Base-by-base conservation (phyloP, 2,888 invertebrate species). In the Acholoe squamosa region DNA sequence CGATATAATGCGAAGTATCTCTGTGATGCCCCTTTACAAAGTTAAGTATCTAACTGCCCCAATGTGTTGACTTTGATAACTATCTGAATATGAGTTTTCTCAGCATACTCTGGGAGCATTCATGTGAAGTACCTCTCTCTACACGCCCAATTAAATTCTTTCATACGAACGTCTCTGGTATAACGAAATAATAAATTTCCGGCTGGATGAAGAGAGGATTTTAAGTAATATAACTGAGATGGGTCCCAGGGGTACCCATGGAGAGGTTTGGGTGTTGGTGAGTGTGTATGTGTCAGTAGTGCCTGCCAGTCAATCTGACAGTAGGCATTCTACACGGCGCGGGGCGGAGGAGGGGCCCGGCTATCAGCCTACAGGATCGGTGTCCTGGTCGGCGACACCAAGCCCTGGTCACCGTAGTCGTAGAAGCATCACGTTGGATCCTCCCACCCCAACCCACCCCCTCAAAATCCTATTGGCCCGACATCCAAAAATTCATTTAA, bases 401-500 rank as follows among this genome's bases (percentile, higher is more conserved):
- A 7, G 14, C 43, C 43, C 10, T 10, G 43, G 43, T 43, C 43
- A 43, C 43, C 10, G 43, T 10, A 43, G 43, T 10, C n/a, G n/a
- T n/a, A n/a, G n/a, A 19, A n/a, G 22, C 61, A 61, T n/a, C 22
- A n/a, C 61, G 7, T 3, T 61, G 14, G 61, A n/a, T 61, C 61
- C 61, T 61, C 14, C 61, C 61, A 7, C 5, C 19, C n/a, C 61
- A 3, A 43, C 3, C 43, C 43, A 3, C 3, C 43, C 43, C 43
- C 43, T 43, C 43, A 43, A 43, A 10, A 43, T 43, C 43, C 43
- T 43, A 43, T 43, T 61, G 61, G n/a, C 7, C 61, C 19, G 61
- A 61, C 61, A 61, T n/a, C 22, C 61, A 7, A 86, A 54, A 86
- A 86, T 28, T 28, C 52, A 86, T 86, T 54, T 86, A 86, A 86